Evolutionary conservation across 2,888 invertebrate genomes (phyloP).

Genomic region (Megaustenia siamemsis): DNA sequence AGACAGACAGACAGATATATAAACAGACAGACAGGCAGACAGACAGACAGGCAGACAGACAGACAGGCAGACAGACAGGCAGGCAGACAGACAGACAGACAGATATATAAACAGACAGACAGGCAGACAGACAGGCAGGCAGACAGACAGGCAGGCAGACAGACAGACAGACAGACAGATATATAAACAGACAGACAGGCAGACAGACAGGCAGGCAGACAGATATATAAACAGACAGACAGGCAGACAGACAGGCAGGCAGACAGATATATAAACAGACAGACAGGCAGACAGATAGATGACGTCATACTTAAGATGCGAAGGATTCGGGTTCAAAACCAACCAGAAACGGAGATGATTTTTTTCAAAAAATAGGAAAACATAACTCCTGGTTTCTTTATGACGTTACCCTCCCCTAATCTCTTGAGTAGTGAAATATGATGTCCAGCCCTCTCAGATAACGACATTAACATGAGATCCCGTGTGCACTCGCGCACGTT

Average conservation of each 20-base stretch:
- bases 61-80: neutral
- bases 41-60: neutral
- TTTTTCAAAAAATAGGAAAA: too few relatives aligned
- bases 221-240: neutral
- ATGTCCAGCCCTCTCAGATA: too few relatives aligned
- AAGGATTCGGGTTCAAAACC: too few relatives aligned
- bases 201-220: conserved; percentile 10
- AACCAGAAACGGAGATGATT: too few relatives aligned
- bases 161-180: neutral
- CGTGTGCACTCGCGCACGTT: too few relatives aligned
- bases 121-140: neutral
- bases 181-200: neutral
- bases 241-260: neutral
- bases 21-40: neutral
- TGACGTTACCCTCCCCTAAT: too few relatives aligned
- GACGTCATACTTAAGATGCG: too few relatives aligned
- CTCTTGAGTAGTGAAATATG: too few relatives aligned
- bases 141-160: neutral
- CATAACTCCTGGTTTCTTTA: too few relatives aligned
- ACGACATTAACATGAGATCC: too few relatives aligned
- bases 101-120: neutral
- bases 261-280: conserved; percentile 2
- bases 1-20: neutral
- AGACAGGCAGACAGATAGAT: conserved; percentile 13
- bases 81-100: neutral